phyloP scores from a whole-genome alignment of 1,140 invertebrate genomes.

The Lepidurus couesii region DNA sequence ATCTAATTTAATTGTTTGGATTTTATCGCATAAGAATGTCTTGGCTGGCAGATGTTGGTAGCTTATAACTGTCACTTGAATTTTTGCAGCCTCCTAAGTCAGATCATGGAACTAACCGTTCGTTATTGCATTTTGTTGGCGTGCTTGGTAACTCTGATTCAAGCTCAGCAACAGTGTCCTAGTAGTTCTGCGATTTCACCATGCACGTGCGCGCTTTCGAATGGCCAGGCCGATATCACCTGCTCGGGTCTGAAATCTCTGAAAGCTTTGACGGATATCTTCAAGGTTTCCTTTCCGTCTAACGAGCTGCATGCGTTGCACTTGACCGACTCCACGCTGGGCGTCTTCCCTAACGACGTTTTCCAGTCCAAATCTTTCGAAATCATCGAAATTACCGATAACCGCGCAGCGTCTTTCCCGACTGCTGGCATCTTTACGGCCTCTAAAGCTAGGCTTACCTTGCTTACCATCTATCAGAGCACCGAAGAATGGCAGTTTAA shows the following conservation, averaged over 20 bases:
- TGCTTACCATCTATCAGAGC: constrained; percentile 26
- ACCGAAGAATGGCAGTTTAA: constrained; percentile 30
- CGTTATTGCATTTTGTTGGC: neutral
- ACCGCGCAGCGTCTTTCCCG: constrained; percentile 28
- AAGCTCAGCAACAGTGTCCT: constrained; percentile 23
- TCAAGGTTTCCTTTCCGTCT: constrained; percentile 25
- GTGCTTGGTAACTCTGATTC: neutral
- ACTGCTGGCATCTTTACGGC: constrained; percentile 30
- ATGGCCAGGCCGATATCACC: constrained; percentile 22
- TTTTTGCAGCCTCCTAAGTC: neutral
- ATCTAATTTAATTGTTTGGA: neutral
- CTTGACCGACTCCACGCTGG: constrained; percentile 23
- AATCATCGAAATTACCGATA: constrained; percentile 26
- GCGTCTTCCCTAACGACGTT: constrained; percentile 29
- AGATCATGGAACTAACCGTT: neutral
- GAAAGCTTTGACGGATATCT: constrained; percentile 30
- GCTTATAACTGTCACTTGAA: neutral
- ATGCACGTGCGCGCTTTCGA: constrained; percentile 10
- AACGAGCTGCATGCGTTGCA: constrained; percentile 30
- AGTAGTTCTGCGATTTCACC: constrained; percentile 28
- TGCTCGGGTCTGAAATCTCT: constrained; percentile 27
- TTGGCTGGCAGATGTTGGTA: neutral
- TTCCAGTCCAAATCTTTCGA: constrained; percentile 33
- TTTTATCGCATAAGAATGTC: neutral
- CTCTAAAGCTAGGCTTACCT: constrained; percentile 26